phyloP scores from a whole-genome alignment of 2,113 vertebrate species.

The Gorsachius goisagi region DNA sequence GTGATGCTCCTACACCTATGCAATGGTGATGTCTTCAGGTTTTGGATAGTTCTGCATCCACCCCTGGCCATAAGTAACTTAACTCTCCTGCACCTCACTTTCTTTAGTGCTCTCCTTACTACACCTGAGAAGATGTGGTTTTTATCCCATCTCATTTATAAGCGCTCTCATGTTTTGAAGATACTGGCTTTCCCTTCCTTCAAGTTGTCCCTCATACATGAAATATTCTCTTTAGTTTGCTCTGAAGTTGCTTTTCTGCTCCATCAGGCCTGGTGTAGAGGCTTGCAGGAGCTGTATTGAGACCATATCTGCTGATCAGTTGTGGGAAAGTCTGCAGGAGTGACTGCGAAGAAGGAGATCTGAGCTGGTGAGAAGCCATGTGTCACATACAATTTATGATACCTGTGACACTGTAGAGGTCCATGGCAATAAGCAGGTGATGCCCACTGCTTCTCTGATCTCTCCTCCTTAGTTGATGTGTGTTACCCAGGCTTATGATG shows the following conservation, averaged over 20 bases:
- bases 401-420: neutral
- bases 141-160: neutral
- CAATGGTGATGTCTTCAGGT: neutral
- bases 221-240: neutral
- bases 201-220: neutral
- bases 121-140: neutral
- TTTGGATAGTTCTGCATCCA: neutral
- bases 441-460: neutral
- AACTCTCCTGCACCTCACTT: neutral
- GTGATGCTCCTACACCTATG: neutral
- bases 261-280: neutral
- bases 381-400: fast-evolving
- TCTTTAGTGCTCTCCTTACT: neutral
- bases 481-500: neutral
- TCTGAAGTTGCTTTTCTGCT: neutral
- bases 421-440: neutral
- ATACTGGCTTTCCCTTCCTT: neutral
- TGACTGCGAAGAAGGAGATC: neutral
- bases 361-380: neutral
- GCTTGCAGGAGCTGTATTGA: neutral
- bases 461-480: neutral
- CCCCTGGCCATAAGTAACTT: neutral
- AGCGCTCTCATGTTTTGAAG: neutral
- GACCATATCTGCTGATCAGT: fast-evolving
- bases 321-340: neutral